Base-by-base conservation (phyloP, 2,797 vertebrate species). In the Lepus oiostolus region DNA sequence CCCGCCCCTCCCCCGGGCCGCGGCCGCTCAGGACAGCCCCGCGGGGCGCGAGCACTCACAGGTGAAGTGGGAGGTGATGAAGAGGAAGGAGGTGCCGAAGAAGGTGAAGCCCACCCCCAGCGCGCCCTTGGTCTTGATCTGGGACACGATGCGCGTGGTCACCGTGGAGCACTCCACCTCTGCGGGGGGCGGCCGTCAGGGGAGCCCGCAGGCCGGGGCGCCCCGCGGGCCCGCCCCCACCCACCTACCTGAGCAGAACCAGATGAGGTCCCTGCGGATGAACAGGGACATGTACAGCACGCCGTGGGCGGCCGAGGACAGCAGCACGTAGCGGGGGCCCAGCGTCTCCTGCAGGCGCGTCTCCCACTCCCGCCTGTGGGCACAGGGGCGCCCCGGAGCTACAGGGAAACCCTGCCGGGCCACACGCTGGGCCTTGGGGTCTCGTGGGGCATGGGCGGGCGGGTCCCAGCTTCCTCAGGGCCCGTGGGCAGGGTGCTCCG, bases 101-200 rank as follows among this genome's bases (percentile, higher is more conserved):
- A 99, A 99, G 0, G 99, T 99, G 94, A 99, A 99, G 96, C 98
- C 97, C 42, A 99, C 91, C 8, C 99, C 99, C 93, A 99, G 98
- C 5, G 99, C 99, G 1, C 99, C 99, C 98, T 99, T 99, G 96
- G 99, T 99, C 97, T 99, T 99, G 98, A 99, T 99, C 98, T 99
- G 99, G 28, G 99, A 99, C 83, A 99, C 99, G 9, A 99, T 99
- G 80, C 99, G 98, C 0, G 99, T 99, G 4, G 99, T 99, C 95
- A 99, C 99, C 0, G 99, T 99, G 97, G 99, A 98, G 2, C 98
- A 99, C 95, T 99, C 99, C 95, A 99, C 99, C 88, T 99, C 99
- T 99, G 98, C 0, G 87, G 70, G 82, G 95, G 89, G 35, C 54
- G 12, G 83, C 92, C 24, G 30, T 86, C 58, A 42, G 86, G 42